Percentiles rank a stretch among this genome's conserved stretches.
These are phyloP conservation scores for Nycticryphes semicollaris DNA, from an alignment of 2,113 vertebrate genomes.

Conservation along the genomic window DNA sequence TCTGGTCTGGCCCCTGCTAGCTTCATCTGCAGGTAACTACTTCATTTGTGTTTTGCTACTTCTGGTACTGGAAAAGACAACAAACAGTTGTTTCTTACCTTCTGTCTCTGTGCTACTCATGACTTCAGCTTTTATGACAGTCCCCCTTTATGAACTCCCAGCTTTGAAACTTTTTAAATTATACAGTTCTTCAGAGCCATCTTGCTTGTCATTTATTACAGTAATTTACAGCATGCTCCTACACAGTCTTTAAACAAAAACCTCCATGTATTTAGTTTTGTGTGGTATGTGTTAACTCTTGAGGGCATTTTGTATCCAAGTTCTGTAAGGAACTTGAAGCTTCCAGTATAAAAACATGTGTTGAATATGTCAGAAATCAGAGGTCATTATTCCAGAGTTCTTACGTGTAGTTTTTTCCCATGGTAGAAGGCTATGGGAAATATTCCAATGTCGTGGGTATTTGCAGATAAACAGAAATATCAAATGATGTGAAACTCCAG, in stretches of 20 bases:
- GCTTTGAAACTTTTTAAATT: not conserved
- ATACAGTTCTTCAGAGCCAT: not conserved
- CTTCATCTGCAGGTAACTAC: not conserved
- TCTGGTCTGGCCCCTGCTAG: not conserved
- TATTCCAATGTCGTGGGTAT: not conserved
- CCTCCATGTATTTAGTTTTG: not conserved
- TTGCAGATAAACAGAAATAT: conserved; percentile 17
- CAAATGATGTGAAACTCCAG: not conserved
- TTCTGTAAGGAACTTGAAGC: not conserved
- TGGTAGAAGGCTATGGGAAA: conserved; percentile 6
- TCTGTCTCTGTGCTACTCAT: not conserved
- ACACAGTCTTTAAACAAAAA: not conserved
- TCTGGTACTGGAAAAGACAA: not conserved
- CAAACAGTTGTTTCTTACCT: not conserved
- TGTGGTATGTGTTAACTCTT: not conserved
- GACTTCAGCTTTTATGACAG: not conserved
- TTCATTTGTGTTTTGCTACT: not conserved
- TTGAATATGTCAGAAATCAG: not conserved
- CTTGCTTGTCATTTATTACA: not conserved
- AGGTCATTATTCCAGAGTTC: not conserved
- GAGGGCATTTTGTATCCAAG: not conserved
- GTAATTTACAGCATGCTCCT: not conserved
- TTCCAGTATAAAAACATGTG: not conserved
- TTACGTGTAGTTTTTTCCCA: not conserved
- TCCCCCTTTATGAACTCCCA: not conserved